Conservation (phyloP, 2,888 invertebrate genomes). For the Altica lythri region DNA sequence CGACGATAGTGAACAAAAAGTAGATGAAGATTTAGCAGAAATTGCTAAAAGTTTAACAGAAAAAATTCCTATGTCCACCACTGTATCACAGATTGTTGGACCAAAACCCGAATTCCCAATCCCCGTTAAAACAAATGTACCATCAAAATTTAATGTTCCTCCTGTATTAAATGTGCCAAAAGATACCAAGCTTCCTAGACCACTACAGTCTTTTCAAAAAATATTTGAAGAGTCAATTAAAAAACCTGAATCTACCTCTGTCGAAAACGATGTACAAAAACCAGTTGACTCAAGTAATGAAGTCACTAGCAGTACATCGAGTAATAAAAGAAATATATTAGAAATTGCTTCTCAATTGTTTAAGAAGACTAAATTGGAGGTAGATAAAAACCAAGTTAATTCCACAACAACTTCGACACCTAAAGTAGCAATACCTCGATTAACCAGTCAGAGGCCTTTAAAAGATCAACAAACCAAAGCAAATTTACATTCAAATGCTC, state of each 20-base stretch:
- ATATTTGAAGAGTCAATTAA: constrained; percentile 57
- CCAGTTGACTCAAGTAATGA: constrained; percentile 34
- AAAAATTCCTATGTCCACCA: constrained; percentile 45
- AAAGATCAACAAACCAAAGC: constrained; percentile 39
- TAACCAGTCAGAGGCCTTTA: constrained; percentile 41
- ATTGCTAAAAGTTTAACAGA: constrained; percentile 45
- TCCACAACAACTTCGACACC: constrained; percentile 26
- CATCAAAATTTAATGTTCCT: constrained; percentile 37
- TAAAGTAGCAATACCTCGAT: constrained; percentile 49
- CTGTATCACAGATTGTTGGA: constrained; percentile 42
- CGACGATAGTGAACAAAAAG: constrained; percentile 45
- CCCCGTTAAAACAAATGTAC: constrained; percentile 38
- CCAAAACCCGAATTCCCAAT: constrained; percentile 42
- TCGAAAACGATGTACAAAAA: too few species aligned
- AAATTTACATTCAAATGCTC: constrained; percentile 51
- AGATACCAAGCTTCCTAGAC: constrained; percentile 38
- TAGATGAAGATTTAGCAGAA: constrained; percentile 44
- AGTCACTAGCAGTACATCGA: constrained; percentile 19
- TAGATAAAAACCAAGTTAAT: constrained; percentile 36
- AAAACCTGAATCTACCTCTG: constrained; percentile 31
- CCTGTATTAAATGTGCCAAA: constrained; percentile 40
- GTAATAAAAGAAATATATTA: constrained; percentile 48
- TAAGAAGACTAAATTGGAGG: constrained; percentile 51
- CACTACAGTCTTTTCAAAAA: constrained; percentile 53
- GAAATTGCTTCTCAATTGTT: constrained; percentile 53